Evolutionary conservation across 2,888 invertebrate genomes (phyloP).

Genomic region (Drosophila paracracens): DNA sequence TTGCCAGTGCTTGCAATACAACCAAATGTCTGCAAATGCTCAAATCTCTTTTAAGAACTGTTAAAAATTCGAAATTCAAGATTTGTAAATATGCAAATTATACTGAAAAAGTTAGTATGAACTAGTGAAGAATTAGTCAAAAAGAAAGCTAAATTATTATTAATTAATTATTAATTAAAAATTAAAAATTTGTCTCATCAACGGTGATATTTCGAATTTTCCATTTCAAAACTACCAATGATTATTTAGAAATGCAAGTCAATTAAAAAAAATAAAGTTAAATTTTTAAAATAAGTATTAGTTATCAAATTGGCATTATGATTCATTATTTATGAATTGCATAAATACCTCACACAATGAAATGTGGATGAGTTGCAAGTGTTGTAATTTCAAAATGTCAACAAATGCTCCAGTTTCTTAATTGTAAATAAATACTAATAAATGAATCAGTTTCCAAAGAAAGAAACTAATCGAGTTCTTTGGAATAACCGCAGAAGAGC

Average conservation of each 20-base stretch:
- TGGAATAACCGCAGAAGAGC: background rate
- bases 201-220: background rate
- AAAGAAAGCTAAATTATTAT: background rate
- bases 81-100: background rate
- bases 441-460: background rate
- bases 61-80: background rate
- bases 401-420: background rate
- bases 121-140: background rate
- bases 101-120: background rate
- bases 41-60: slow-evolving; percentile 25
- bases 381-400: background rate
- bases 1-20: slow-evolving; percentile 18
- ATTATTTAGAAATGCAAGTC: background rate
- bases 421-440: background rate
- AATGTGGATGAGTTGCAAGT: background rate
- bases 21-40: slow-evolving; percentile 35
- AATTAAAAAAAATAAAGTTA: background rate
- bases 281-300: background rate
- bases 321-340: background rate
- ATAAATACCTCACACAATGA: background rate
- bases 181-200: background rate
- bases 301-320: background rate
- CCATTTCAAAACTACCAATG: too few species aligned
- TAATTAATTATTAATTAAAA: background rate
- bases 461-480: background rate